Conservation (phyloP, 2,888 invertebrate species). For the Notodonta dromedarius region DNA sequence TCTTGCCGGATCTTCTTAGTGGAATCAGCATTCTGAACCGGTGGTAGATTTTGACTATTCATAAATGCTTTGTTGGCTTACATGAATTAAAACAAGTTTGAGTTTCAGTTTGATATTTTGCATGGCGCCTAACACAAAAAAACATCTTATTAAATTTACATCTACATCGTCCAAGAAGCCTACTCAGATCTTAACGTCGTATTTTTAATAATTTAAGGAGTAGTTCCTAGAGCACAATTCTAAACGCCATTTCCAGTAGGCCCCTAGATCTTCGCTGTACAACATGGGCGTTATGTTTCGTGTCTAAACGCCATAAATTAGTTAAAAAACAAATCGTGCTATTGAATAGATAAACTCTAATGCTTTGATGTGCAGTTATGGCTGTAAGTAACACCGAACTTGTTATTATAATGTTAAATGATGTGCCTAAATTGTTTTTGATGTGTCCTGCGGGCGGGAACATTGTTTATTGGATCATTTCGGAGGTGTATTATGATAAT, state of each 20-base stretch:
- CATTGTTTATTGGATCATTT: constrained; percentile 23
- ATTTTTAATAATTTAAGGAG: too few species aligned
- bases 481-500: constrained; percentile 28
- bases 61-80: too few species aligned
- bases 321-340: constrained; percentile 80
- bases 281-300: constrained; percentile 67
- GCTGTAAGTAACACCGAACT: constrained; percentile 45
- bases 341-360: constrained; percentile 70
- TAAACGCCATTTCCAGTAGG: constrained; percentile 35
- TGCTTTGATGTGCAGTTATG: constrained; percentile 67
- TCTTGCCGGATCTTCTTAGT: too few species aligned
- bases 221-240: not conserved
- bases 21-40: too few species aligned
- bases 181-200: too few species aligned
- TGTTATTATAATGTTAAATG: constrained; percentile 64
- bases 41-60: too few species aligned
- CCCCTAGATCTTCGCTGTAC: constrained; percentile 22
- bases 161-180: too few species aligned
- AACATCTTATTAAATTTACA: too few species aligned
- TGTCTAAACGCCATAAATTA: constrained; percentile 76
- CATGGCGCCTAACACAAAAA: too few species aligned
- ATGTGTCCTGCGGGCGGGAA: constrained; percentile 59
- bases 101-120: too few species aligned
- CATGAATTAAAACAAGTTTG: too few species aligned
- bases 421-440: constrained; percentile 60